Base-by-base conservation (phyloP, 2,797 vertebrate species). In the Halcyon chelicuti region DNA sequence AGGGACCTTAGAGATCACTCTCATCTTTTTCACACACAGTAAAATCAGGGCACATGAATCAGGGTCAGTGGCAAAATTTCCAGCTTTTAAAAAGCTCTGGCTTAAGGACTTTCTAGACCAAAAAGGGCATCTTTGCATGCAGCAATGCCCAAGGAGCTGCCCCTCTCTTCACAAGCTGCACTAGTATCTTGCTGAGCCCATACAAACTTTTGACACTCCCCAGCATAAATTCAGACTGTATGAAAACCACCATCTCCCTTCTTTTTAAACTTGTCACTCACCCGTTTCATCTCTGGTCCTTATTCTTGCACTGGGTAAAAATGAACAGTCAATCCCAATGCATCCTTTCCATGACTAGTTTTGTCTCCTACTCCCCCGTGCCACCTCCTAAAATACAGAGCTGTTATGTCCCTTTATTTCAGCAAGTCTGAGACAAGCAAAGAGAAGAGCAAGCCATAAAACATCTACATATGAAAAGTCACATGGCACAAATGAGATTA, bases 91-190 rank as follows among this genome's bases (percentile, higher is more conserved):
- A 87, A 88, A 94, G n/a, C 39, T 73, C 33, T 0, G 1, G 11
- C 58, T 91, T 37, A 46, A 23, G n/a, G 66, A 89, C 62, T n/a
- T 84, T 72, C 47, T 90, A 90, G 46, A 54, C 80, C 31, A 84
- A 93, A 95, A 93, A 93, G 91, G 81, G 82, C 78, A 60, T 79
- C 55, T 95, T 79, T 76, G 72, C 75, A 79, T 2, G 5, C 6
- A 91, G 51, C 52, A 76, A 67, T 91, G 39, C 67, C 72, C 39
- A 52, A 44, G 83, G 79, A 90, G 28, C 72, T 83, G 60, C 10
- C 14, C 10, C n/a, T 75, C 57, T 7, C 10, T 86, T 35, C 52
- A 35, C 47, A 86, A 7, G 52, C 49, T 61, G 66, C 62, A 55
- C 39, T 47, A 52, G 65, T 37, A 83, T 17, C 35, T 85, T 8